Evolutionary conservation across 2,113 vertebrate species (phyloP), one percentile per base, ranked within the genome.

Genomic region (Anser cygnoides): DNA sequence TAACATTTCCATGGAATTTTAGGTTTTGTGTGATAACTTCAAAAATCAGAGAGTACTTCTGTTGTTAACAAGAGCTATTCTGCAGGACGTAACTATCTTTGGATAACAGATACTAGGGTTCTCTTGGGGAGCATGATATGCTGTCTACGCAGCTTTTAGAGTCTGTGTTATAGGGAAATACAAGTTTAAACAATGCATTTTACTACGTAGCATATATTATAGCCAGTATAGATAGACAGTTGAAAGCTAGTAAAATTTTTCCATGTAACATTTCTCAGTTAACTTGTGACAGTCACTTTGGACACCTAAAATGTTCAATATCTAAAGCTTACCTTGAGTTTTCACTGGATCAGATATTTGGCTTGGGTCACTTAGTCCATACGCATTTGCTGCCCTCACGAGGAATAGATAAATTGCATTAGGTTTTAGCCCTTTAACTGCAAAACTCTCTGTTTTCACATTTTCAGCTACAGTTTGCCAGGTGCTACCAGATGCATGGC

Each of bases 391-490:
- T 63, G 99, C 99, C 86, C 99, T 98, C 96, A 99, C 98, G 84
- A 99, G 98, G 98, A 99, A 99, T 72, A 99, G 99, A 98, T 99
- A 99, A 98, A 99, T 99, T 49, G 99, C 99, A 58, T 98, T 99
- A 84, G 99, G 98, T 97, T 98, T 99, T 95, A 99, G 98, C 86
- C 98, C 98, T 98, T 99, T 99, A 84, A 99, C 95, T 57, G 99
- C 97, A 96, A 98, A 99, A 65, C 98, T 98, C 97, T 99, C 99
- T 3, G 98, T 99, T 98, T 99, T 99, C 97, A 99, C 99, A 73
- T 99, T 99, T 93, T 99, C 99, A 33, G 99, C 99, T 95, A 99
- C 98, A 1, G 99, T 99, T 97, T 99, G 99, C 99, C 99, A 99
- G 97, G 99, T 99, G 98, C 99, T 99, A 28, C 99, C 99, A 78